Base-by-base conservation (phyloP, 2,888 invertebrate species). In the Hirtodrosophila cameraria region DNA sequence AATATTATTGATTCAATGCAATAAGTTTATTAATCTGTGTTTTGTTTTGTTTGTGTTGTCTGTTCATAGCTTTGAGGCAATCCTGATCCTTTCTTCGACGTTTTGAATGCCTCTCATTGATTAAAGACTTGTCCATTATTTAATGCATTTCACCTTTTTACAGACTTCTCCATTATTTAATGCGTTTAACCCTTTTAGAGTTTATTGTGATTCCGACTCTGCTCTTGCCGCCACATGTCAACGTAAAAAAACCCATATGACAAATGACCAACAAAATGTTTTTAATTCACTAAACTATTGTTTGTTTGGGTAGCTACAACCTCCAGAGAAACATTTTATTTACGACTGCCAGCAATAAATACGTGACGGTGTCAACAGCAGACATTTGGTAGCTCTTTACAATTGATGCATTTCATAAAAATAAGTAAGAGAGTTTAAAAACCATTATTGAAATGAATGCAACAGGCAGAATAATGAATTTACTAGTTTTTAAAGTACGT, bases 201-300 rank as follows among this genome's bases (percentile, higher is more conserved):
- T 48, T 59, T 15, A 33, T 45, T 45, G 49, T 45, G 39, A 28
- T 20, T 16, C 13, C 27, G n/a, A 16, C 25, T 35, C 42, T 42
- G 36, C 30, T 52, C 36, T n/a, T 36, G 15, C 6, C 53, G 27
- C 30, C 45, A 33, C 41, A 30, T 42, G 59, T 31, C 49, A 41
- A 36, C 65, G 54, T 73, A 54, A 73, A 76, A 76, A 76, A 66
- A 57, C 8, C 8, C 42, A 66, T 52, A 43, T 63, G 73, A 72
- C 60, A 74, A 77, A 63, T 48, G 49, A 42, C 35, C 38, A 39
- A 58, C 66, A 66, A 54, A 66, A 52, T 46, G 42, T 53, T 61
- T 77, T 77, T 61, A 64, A 74, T 67, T 59, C 63, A 58, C 71
- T 81, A 77, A 81, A 63, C 78, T 63, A 60, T 64, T 36, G 31